Evolutionary conservation across 2,113 vertebrate species (phyloP).

Genomic region (Boulengeromyrus knoepffleri): DNA sequence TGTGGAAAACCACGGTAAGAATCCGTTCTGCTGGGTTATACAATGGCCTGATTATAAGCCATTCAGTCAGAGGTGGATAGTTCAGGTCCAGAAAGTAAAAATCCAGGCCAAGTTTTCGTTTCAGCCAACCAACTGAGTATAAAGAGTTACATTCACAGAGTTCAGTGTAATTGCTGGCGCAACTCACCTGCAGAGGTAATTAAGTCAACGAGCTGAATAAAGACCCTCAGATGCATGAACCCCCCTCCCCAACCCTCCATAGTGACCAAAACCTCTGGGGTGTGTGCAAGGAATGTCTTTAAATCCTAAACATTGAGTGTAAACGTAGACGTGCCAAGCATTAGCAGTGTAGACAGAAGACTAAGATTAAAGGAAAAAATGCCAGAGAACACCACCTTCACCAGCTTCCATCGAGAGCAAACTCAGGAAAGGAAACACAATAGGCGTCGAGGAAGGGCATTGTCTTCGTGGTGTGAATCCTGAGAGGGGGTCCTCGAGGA

Average conservation of each 20-base stretch:
- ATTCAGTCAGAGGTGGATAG: neutral
- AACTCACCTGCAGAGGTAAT: neutral
- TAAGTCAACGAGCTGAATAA: neutral
- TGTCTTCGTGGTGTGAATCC: conserved; percentile 5
- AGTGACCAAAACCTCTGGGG: neutral
- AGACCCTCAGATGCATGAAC: neutral
- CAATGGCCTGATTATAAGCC: neutral
- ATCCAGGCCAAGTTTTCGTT: neutral
- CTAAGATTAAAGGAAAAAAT: neutral
- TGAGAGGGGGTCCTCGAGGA: neutral
- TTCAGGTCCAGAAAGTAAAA: neutral
- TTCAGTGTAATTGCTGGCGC: neutral
- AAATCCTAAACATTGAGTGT: neutral
- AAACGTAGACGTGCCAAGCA: neutral
- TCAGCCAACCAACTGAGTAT: neutral
- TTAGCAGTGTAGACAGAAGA: neutral
- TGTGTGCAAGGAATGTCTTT: neutral
- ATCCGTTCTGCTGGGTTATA: neutral
- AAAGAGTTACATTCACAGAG: neutral
- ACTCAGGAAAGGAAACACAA: neutral
- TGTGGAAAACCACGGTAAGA: neutral
- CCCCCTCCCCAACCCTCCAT: neutral
- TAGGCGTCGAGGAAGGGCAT: neutral
- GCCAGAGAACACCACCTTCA: neutral
- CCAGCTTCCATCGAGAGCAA: neutral